Base-by-base conservation (phyloP, 2,888 invertebrate species). In the Caenorhabditis sp. region DNA sequence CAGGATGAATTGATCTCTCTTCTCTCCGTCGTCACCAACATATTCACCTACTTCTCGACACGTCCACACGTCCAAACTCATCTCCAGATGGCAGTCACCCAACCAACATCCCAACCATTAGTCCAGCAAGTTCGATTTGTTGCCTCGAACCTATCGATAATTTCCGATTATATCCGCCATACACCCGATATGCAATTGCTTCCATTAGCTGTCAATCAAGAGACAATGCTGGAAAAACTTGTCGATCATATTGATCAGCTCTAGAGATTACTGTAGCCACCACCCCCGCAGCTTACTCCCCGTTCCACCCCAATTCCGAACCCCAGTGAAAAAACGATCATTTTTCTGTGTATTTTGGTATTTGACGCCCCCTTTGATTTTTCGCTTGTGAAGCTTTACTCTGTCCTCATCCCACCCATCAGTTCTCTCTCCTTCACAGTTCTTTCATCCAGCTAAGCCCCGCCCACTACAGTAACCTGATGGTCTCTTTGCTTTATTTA, bases 111-210 rank as follows among this genome's bases (percentile, higher is more conserved):
- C 8, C 76, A 68, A 7, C 61, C 41, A 24, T n/a, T 76, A 10
- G 26, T 58, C 0, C 84, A 82, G 31, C 85, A 85, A 61, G 61
- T 87, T 24, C 81, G 72, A 51, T 87, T 86, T 59, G 87, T 86
- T 19, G 58, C 59, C 24, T 19, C 47, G 14, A 86, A 87, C 47
- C 38, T 84, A 14, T 61, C 77, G 1, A 56, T 74, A 31, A 85
- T 87, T 59, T 83, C 80, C 44, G 59, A 77, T 26, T 85, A 85
- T 69, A 86, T 87, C 38, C 84, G 87, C 5, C 81, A 82, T 22
- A 86, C 82, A 3, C 87, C 87, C 24, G 87, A 87, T 38, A 87
- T 87, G 87, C 85, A 86, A 41, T 44, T 87, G 22, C 68, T 87
- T 24, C 87, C 87, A 24, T 41, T 87, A 22, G 79, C 86, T n/a